Evolutionary conservation across 2,888 invertebrate genomes (phyloP).

Genomic region (Tridacna crocea): DNA sequence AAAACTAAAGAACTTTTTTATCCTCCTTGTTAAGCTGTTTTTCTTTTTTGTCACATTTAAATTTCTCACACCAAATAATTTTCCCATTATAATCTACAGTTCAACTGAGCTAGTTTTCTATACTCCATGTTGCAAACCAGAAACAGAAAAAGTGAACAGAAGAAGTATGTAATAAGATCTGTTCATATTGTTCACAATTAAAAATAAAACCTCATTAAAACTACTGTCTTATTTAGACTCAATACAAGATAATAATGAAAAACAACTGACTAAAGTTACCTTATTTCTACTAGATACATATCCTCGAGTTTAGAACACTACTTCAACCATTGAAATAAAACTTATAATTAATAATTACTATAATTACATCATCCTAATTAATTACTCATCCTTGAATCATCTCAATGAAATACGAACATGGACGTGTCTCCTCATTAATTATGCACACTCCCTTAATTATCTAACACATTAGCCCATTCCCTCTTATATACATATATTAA

Average conservation of each 20-base stretch:
- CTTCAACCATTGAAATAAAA: slow-evolving; percentile 9
- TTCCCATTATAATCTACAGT: not conserved
- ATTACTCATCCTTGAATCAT: slow-evolving; percentile 18
- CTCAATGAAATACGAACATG: not conserved
- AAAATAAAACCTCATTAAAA: too few species aligned
- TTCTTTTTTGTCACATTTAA: not conserved
- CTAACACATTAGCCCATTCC: not conserved
- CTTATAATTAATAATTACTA: slow-evolving; percentile 17
- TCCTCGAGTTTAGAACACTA: not conserved
- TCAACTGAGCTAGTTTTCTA: too few species aligned
- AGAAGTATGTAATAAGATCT: not conserved
- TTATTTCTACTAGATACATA: slow-evolving; percentile 24
- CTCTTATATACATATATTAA: not conserved
- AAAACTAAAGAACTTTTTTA: slow-evolving; percentile 6
- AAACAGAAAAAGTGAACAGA: not conserved
- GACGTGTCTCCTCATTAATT: slow-evolving; percentile 21
- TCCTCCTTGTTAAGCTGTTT: not conserved
- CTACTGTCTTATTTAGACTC: too few species aligned
- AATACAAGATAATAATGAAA: not conserved
- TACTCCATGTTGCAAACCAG: too few species aligned
- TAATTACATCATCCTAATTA: not conserved
- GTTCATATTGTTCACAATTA: not conserved
- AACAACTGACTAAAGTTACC: slow-evolving; percentile 1
- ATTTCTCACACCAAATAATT: slow-evolving; percentile 13
- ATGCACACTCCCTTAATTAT: not conserved